Evolutionary conservation across 2,888 invertebrate species (phyloP), one percentile per base, ranked within the genome.

Genomic region (Drosophila pullipes): DNA sequence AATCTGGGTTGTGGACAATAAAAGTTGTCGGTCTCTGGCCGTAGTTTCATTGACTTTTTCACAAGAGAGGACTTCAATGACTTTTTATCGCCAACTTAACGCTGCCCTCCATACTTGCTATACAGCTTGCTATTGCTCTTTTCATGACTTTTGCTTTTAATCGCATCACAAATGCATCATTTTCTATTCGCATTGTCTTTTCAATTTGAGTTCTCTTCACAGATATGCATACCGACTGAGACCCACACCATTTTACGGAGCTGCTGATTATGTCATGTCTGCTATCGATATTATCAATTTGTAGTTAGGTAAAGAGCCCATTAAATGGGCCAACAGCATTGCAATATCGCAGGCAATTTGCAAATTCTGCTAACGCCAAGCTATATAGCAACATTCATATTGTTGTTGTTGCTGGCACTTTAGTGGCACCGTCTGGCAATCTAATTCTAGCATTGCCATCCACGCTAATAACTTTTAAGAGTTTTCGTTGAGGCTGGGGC

Each of bases 31-130:
- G 65, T 69, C 69, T 63, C 53, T 30, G 37, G 37, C 44, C 47
- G 54, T 65, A 70, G 77, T 86, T 82, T 77, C 82, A 80, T 83
- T 81, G 82, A 82, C 86, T 81, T 77, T 81, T 83, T 70, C 83
- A 69, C 83, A 64, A 81, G 58, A 83, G 74, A 62, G 83, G 67
- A 82, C 69, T 83, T 76, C 76, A 73, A 83, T 85, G 80, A 69
- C 62, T 70, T 83, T 82, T 82, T 72, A 74, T 82, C 69, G 72
- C 80, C 28, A 37, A 25, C 49, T 50, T 63, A 33, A 44, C 71
- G 57, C 53, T 57, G 49, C 25, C 59, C 47, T 47, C 50, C 18
- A n/a, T 25, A 11, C 25, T 18, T 18, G 3, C 25, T 25, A 25
- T 16, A 22, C 18, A 9, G n/a, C 16, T 25, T 47, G 25, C 47